Evolutionary conservation across 92 coral and sea anemone genomes (phyloP).

Genomic region (Galaxea fascicularis): DNA sequence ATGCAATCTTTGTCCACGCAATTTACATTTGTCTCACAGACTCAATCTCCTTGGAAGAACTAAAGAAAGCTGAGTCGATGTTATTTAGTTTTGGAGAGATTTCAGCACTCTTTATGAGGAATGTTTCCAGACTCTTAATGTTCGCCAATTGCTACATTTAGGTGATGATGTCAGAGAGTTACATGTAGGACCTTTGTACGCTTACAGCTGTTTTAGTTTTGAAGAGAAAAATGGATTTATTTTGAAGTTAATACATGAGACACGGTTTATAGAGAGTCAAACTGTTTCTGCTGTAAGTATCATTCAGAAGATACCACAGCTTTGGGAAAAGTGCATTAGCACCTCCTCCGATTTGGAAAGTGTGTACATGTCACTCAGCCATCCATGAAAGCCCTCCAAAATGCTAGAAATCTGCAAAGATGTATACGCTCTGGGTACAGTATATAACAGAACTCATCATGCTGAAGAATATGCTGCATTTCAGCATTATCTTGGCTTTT

Average conservation of each 20-base stretch:
- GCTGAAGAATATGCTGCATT: constrained; percentile 22
- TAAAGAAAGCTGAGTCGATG: constrained; percentile 30
- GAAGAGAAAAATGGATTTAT: constrained; percentile 57
- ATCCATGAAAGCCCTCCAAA: neutral
- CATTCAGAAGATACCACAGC: constrained; percentile 47
- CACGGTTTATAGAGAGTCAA: constrained; percentile 51
- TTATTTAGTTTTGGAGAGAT: constrained; percentile 22
- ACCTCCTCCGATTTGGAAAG: neutral
- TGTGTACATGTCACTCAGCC: neutral
- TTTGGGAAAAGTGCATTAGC: constrained; percentile 20
- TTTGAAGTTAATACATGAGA: constrained; percentile 42
- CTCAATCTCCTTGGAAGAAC: constrained; percentile 33
- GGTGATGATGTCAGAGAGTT: constrained; percentile 37
- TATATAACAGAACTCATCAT: constrained; percentile 3
- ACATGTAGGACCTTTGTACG: constrained; percentile 46
- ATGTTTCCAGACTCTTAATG: constrained; percentile 31
- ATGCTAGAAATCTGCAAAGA: neutral
- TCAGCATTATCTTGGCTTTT: constrained; percentile 18
- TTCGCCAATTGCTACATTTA: constrained; percentile 55
- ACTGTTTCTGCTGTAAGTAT: constrained; percentile 43
- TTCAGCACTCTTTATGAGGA: constrained; percentile 25
- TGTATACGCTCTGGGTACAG: neutral
- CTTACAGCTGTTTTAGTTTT: constrained; percentile 54
- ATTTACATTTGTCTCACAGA: constrained; percentile 49
- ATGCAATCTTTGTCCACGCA: constrained; percentile 17